A percentile compares a stretch with the other conserved stretches of the same genome.
These are phyloP conservation scores for Boulengeromyrus knoepffleri DNA, from an alignment of 2,113 vertebrate genomes.

Conservation along the genomic window DNA sequence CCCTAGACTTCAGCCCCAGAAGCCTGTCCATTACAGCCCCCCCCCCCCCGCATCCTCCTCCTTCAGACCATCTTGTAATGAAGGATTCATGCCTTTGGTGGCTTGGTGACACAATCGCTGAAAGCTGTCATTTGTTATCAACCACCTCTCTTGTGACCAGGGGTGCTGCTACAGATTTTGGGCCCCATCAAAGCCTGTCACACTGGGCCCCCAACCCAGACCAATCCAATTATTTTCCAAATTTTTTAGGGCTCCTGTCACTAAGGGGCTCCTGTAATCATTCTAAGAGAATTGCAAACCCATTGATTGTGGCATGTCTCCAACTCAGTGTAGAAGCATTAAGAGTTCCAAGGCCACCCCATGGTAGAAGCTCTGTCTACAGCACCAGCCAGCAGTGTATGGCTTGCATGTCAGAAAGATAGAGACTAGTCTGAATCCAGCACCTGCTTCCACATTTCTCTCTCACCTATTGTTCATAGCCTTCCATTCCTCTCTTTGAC, in stretches of 20 bases:
- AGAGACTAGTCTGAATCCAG: neutral
- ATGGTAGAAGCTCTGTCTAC: too few relatives aligned
- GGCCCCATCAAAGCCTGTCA: too few relatives aligned
- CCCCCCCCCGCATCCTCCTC: too few relatives aligned
- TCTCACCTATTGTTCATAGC: neutral
- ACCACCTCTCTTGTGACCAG: neutral
- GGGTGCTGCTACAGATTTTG: too few relatives aligned
- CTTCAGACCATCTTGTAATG: neutral
- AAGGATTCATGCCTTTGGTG: neutral
- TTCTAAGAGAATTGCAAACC: neutral
- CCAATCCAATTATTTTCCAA: too few relatives aligned
- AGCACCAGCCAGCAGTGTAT: neutral
- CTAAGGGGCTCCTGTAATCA: too few relatives aligned
- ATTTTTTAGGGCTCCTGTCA: too few relatives aligned
- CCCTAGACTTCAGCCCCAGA: neutral
- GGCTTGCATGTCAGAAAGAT: neutral
- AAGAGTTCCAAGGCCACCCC: too few relatives aligned
- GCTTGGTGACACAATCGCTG: neutral
- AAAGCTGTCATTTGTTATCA: neutral
- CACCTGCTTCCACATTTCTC: neutral
- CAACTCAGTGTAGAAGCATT: too few relatives aligned
- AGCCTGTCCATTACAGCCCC: neutral
- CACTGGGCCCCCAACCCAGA: too few relatives aligned
- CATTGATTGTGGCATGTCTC: neutral
- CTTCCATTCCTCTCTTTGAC: neutral